Evolutionary conservation across 2,113 vertebrate species (phyloP).

Genomic region (Okapia johnstoni): DNA sequence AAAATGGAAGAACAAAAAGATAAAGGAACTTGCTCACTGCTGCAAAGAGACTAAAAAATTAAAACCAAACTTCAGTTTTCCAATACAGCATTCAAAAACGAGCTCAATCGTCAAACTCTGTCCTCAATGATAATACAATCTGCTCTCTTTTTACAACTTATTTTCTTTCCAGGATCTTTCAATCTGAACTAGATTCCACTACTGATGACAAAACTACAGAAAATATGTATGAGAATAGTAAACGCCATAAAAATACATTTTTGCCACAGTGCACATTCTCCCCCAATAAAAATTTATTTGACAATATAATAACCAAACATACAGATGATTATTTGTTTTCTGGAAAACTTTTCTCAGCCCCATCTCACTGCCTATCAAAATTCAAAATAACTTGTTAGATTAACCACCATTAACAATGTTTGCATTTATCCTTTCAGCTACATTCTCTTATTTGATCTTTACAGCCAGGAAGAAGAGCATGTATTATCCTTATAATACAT

Average conservation of each 20-base stretch:
- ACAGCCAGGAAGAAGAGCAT: background rate
- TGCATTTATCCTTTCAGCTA: background rate
- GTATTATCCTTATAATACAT: background rate
- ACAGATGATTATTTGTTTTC: background rate
- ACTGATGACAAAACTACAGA: background rate
- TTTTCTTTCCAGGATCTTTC: constrained; percentile 17
- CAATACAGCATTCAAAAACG: background rate
- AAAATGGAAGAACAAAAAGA: background rate
- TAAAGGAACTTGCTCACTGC: background rate
- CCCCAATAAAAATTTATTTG: background rate
- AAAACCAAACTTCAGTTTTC: background rate
- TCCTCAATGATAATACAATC: background rate
- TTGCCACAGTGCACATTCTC: background rate
- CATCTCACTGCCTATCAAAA: background rate
- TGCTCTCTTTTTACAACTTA: background rate
- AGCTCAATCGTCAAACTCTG: background rate
- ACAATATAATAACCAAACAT: background rate
- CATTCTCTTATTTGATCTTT: background rate
- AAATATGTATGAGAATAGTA: background rate
- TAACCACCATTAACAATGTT: background rate
- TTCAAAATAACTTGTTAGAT: background rate
- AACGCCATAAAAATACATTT: background rate
- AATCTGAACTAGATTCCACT: background rate
- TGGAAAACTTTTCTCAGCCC: background rate
- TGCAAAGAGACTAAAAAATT: background rate